Evolutionary conservation across 2,113 vertebrate species (phyloP), one percentile per base, ranked within the genome.

Genomic region (Rhinogobius similis): DNA sequence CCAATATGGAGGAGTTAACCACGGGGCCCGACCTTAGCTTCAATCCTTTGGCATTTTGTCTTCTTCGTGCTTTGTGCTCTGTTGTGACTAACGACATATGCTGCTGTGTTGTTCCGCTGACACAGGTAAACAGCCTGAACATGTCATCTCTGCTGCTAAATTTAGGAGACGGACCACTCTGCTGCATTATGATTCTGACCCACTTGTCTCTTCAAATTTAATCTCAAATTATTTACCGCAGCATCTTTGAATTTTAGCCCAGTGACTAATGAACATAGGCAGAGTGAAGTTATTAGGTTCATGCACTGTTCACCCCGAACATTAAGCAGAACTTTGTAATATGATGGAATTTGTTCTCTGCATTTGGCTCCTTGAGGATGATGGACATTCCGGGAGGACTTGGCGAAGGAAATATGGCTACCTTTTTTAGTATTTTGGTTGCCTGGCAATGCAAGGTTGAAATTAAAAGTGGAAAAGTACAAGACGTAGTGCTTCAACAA

Each of bases 31-130:
- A 41, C 3, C 2, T 39, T 39, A 6, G 14, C 16, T 46, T 46
- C 16, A 21, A 11, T 52, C 50, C 20, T 52, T 3, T 10, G n/a
- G n/a, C 50, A 23, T 52, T 52, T 21, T 4, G 13, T 5, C 7
- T 24, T 24, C 9, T 12, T 56, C 13, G 10, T 26, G 53, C 50
- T 52, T 9, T 27, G 24, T 18, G 24, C 26, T 24, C 10, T 20
- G 24, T 14, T 56, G 23, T 56, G 55, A 58, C 55, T 58, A 27
- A 58, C 24, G 26, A 58, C 55, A 58, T 29, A 58, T 58, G 55
- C 55, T 20, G 14, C 24, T 18, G 24, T 18, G 46, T 50, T 46
- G 46, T 50, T 50, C 46, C 20, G 55, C 55, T 27, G 55, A 27
- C 55, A 29, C 55, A 58, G 55, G 55, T 58, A 58, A 58, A 29